Base-by-base conservation (phyloP, 2,888 invertebrate genomes). In the Ophraella communa region DNA sequence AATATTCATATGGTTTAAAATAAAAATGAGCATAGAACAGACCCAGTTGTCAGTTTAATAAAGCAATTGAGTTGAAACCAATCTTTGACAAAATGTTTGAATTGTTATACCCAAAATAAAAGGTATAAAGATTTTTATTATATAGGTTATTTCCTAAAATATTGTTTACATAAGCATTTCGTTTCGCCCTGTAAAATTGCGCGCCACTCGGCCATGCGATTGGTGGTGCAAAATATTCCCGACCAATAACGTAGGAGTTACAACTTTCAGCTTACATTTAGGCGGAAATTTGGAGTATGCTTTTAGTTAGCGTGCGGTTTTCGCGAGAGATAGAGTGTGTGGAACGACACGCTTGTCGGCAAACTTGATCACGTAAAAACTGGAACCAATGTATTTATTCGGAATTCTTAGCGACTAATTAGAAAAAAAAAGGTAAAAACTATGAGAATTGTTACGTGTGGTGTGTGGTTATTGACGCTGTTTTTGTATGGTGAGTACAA, bases 191-290 rank as follows among this genome's bases (percentile, higher is more conserved):
- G 65, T 58, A 60, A 45, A 64, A 54, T 64, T 78, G 78, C 77
- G 78, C 78, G 72, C 72, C 67, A 71, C 67, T 67, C 70, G 69
- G 69, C 62, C 66, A 65, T 77, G 73, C 71, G 69, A 79, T 80
- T 80, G 80, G 80, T 58, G 64, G 74, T 59, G 59, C 73, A 66
- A 68, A 68, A 73, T 73, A 73, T 74, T 72, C 76, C 73, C 74
- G 69, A 64, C 79, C 80, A 80, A 80, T 80, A 74, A 64, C 63
- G 66, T 62, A 61, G 52, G 72, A 70, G 67, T 71, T 69, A 72
- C 74, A 54, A 67, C 63, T 70, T 62, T 42, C 51, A 55, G 68
- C 66, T 66, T 61, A 54, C 59, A 39, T 64, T 65, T 63, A 64
- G 63, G 68, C 58, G 62, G 60, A 66, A 71, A 66, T 54, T 67